Conservation (phyloP, 1,140 invertebrate genomes). For the Drosophila kanapiae region DNA sequence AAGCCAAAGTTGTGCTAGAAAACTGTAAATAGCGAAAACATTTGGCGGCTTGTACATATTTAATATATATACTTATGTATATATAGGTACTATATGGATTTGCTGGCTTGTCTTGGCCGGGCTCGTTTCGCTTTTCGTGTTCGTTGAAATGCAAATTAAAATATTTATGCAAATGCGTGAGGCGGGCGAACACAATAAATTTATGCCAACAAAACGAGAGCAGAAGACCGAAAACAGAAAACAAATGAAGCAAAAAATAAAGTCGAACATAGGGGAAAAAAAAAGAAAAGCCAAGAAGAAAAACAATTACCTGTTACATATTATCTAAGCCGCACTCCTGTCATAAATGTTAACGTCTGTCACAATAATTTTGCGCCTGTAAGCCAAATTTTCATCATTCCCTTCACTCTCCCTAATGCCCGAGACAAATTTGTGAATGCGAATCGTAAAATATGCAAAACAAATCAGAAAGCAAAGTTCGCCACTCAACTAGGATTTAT, state of each 20-base stretch:
- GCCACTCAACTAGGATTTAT: slow-evolving; percentile 6
- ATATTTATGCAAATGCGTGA: slow-evolving; percentile 79
- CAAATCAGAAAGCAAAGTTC: slow-evolving; percentile 41
- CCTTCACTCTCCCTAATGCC: neutral
- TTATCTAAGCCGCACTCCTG: slow-evolving; percentile 5
- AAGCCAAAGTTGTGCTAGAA: slow-evolving; percentile 6
- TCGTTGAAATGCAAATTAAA: slow-evolving; percentile 83
- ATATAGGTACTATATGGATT: slow-evolving; percentile 8
- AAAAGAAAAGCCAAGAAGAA: slow-evolving; percentile 27
- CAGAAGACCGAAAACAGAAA: slow-evolving; percentile 26
- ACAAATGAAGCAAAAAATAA: slow-evolving; percentile 55
- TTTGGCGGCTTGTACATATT: slow-evolving; percentile 19
- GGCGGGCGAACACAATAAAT: slow-evolving; percentile 71
- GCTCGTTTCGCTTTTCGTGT: slow-evolving; percentile 50
- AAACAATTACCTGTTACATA: slow-evolving; percentile 78
- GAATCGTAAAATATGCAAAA: slow-evolving; percentile 15
- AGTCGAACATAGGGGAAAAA: slow-evolving; percentile 29
- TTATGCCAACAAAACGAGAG: slow-evolving; percentile 65
- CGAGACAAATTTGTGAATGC: slow-evolving; percentile 5
- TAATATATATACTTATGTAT: slow-evolving; percentile 22
- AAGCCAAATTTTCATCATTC: slow-evolving; percentile 41
- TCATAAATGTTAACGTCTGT: slow-evolving; percentile 77
- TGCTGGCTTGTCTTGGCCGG: slow-evolving; percentile 5
- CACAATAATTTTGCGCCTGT: slow-evolving; percentile 65
- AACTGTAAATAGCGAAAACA: slow-evolving; percentile 33